A percentile compares a stretch with the other conserved stretches of the same genome.
These are phyloP conservation scores for Hemithea aestivaria DNA, from an alignment of 2,888 invertebrate species.

Conservation along the genomic window DNA sequence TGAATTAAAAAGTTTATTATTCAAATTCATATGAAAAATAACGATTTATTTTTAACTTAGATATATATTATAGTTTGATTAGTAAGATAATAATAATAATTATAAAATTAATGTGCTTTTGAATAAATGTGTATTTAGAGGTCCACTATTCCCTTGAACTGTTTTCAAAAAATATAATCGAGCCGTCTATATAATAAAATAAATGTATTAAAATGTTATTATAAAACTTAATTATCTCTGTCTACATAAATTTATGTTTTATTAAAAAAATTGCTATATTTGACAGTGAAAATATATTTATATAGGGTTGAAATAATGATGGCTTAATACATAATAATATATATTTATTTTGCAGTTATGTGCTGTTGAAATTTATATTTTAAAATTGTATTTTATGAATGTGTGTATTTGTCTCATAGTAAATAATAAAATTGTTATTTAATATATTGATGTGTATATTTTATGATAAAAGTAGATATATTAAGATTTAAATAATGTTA, in stretches of 20 bases:
- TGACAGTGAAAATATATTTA: conserved; percentile 66
- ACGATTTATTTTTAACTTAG: conserved; percentile 10
- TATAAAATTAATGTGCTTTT: conserved; percentile 12
- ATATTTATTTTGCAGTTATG: too few relatives aligned
- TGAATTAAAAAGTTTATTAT: neutral
- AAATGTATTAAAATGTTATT: conserved; percentile 4
- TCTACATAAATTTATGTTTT: neutral
- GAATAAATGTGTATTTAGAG: conserved; percentile 15
- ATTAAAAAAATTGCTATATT: conserved; percentile 19
- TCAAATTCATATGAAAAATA: conserved; percentile 4
- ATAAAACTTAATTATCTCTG: neutral
- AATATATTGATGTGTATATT: too few relatives aligned
- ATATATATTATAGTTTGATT: too few relatives aligned
- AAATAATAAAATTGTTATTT: too few relatives aligned
- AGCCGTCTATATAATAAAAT: conserved; percentile 17
- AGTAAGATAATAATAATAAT: too few relatives aligned
- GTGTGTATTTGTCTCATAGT: too few relatives aligned
- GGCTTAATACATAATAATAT: too few relatives aligned
- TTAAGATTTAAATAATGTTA: too few relatives aligned
- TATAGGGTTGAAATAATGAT: neutral
- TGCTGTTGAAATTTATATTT: too few relatives aligned
- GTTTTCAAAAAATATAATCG: conserved; percentile 9
- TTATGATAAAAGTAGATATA: too few relatives aligned
- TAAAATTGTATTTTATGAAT: too few relatives aligned
- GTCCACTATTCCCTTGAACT: conserved; percentile 14